A percentile compares a stretch with the other conserved stretches of the same genome.
Conservation (phyloP, 2,113 vertebrate species). For the Petrocephalus zakoni region DNA sequence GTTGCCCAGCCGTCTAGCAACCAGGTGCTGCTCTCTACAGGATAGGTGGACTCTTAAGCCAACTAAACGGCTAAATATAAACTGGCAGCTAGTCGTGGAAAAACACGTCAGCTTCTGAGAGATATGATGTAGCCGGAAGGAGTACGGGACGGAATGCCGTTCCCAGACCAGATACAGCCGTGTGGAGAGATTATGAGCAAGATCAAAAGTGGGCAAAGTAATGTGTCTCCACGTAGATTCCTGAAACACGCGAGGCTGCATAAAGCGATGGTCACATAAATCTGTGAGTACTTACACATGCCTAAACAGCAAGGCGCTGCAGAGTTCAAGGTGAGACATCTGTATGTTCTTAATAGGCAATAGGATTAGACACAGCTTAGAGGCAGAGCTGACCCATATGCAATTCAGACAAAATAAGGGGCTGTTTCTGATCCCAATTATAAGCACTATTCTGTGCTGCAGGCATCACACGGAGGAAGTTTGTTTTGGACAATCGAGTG, state of each 20-base stretch:
- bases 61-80: background rate
- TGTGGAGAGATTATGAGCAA: background rate
- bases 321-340: background rate
- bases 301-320: background rate
- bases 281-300: background rate
- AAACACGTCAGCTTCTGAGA: background rate
- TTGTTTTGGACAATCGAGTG: background rate
- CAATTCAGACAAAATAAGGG: background rate
- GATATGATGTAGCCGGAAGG: background rate
- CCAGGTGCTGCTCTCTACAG: background rate
- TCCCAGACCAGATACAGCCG: constrained; percentile 4
- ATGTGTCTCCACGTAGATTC: background rate
- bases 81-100: background rate
- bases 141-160: background rate
- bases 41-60: background rate
- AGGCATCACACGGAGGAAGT: constrained; percentile 15
- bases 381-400: background rate
- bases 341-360: background rate
- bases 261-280: background rate
- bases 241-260: background rate
- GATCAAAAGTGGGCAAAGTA: background rate
- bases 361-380: background rate
- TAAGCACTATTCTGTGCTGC: background rate
- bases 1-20: background rate
- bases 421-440: background rate